Base-by-base conservation (phyloP, 2,888 invertebrate genomes). In the Mimas tiliae region DNA sequence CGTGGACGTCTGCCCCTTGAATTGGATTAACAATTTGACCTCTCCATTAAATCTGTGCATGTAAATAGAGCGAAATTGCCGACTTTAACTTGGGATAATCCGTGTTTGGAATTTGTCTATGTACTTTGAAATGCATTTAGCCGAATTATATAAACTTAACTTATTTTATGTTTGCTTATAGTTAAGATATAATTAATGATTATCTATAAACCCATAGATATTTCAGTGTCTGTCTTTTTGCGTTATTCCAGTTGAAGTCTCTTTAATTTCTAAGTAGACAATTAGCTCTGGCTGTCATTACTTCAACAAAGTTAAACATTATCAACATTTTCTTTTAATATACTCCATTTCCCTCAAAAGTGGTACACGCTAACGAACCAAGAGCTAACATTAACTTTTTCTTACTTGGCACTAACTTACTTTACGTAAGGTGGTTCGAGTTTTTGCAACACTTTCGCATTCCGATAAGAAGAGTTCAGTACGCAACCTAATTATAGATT, bases 381-480 rank as follows among this genome's bases (percentile, higher is more conserved):
- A 21, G 16, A 6, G 27, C 38, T 58, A 58, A 52, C 52, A 52
- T 52, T 53, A 53, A 42, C 42, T 42, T 58, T 55, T 58, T 58
- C 58, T 38, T 14, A 52, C 27, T 52, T 42, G 19, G 58, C 42
- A 38, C 34, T 55, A 34, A 55, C 55, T 19, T 34, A 33, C 12
- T 45, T 45, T 7, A n/a, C 33, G n/a, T 38, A 58, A 42, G 58
- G 58, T 27, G 14, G 27, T 21, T 19, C 42, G 11, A 58, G 38
- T 58, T 58, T 58, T 58, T 58, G 58, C 58, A 38, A 19, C 42
- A 58, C 42, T 58, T 58, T 70, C 48, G 53, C 69, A 42, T 67
- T 69, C 66, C 58, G 19, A 42, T 58, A 58, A 58, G 58, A 42
- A 50, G 50, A 58, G 42, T 58, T 19, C 58, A 42, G 42, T 12